Base-by-base conservation (phyloP, 2,888 invertebrate species). In the Chrysotoxum bicinctum region DNA sequence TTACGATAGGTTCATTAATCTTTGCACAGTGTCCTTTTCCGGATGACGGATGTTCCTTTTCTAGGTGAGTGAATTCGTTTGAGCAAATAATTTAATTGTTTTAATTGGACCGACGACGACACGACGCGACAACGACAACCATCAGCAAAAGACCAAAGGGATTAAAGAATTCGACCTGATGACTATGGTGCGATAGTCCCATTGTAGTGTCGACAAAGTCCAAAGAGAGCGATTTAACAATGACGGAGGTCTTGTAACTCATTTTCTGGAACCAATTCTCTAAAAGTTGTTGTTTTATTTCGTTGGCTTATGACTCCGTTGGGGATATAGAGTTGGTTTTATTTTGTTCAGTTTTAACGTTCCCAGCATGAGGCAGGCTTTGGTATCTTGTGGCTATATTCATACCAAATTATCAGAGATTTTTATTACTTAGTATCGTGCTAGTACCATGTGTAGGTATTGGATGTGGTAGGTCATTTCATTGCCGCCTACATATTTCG, bases 51-150 rank as follows among this genome's bases (percentile, higher is more conserved):
- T 66, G 45, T 56, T 35, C 23, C 19, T n/a, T 16, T 10, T 4
- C 19, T 12, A 23, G 19, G 26, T 72, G 64, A 72, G 43, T 76
- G 54, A 32, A 62, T 45, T 40, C 64, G 45, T 16, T 72, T 72
- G 68, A 58, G 74, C 74, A 50, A 70, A 75, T 70, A 70, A 80
- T 80, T 80, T 80, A 75, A 84, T 60, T 80, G 75, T 75, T 75
- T 72, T 72, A 75, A 80, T 72, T 80, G 75, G 23, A 74, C 45
- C 30, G 48, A 23, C 23, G 26, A 66, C 50, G 14, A 30, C 50
- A 69, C 30, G 48, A 23, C 23, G n/a, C 30, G 48, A 23, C 23
- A 50, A 66, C 50, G 14, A 30, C 50, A 69, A 35, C 60, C 21
- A 43, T 37, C 3, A 58, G 12, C 7, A 3, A 6, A n/a, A 23